These are phyloP conservation scores for Phytoseiulus persimilis DNA, from an alignment of 2,888 invertebrate genomes.

Conservation along the genomic window DNA sequence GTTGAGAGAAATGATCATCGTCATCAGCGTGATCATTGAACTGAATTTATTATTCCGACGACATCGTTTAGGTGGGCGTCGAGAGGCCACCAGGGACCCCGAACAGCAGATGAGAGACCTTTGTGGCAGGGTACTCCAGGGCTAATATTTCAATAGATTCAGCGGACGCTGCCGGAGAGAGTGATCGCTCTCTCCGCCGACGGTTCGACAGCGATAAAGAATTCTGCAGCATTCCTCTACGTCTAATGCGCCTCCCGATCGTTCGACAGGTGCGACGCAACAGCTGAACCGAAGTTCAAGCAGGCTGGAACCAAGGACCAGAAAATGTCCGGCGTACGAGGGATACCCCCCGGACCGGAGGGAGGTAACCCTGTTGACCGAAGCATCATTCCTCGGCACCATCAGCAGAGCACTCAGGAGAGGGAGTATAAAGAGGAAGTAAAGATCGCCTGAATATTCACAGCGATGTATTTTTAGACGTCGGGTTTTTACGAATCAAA, in stretches of 20 bases:
- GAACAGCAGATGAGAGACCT: not conserved
- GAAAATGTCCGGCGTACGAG: too few species aligned
- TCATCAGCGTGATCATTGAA: not conserved
- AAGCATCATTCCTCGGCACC: not conserved
- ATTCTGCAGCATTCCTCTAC: too few species aligned
- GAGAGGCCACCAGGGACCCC: not conserved
- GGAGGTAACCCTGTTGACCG: too few species aligned
- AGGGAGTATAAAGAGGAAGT: not conserved
- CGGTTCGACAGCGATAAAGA: too few species aligned
- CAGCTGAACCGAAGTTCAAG: too few species aligned
- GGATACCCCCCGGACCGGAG: too few species aligned
- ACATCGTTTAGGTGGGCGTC: not conserved
- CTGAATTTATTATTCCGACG: not conserved
- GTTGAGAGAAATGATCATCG: not conserved
- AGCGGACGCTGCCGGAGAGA: not conserved
- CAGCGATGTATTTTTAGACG: not conserved
- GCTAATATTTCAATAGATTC: not conserved
- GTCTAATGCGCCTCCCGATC: too few species aligned
- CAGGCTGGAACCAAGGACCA: too few species aligned
- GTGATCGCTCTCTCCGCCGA: not conserved
- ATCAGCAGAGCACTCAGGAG: not conserved
- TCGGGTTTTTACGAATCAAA: not conserved
- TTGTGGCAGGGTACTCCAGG: not conserved
- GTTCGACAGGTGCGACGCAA: too few species aligned
- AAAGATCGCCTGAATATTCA: not conserved